Percentiles rank a stretch among this genome's conserved stretches.
Evolutionary conservation across 2,113 vertebrate genomes (phyloP).

Genomic region (Silurus meridionalis): DNA sequence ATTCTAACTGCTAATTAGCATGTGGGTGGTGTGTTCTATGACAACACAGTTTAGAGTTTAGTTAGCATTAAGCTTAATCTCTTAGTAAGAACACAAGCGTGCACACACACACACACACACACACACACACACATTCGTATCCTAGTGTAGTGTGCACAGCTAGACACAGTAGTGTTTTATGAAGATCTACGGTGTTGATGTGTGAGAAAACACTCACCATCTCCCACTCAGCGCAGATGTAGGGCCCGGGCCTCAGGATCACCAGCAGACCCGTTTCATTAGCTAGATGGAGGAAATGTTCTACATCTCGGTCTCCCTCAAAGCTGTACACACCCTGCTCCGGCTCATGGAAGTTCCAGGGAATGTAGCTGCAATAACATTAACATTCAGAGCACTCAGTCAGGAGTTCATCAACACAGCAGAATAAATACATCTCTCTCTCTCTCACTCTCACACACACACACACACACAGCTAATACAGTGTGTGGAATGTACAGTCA

Average conservation of each 20-base stretch:
- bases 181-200: neutral
- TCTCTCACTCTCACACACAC: no score
- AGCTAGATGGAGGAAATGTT: constrained; percentile 85
- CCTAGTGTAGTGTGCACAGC: no score
- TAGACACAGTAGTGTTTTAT: neutral
- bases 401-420: neutral
- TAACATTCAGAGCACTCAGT: neutral
- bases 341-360: constrained; percentile 93
- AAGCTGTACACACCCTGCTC: constrained; percentile 83
- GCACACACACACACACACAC: no score
- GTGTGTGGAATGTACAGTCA: no score
- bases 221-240: constrained; percentile 99
- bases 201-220: constrained; percentile 81
- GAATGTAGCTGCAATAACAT: constrained; percentile 80
- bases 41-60: neutral
- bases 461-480: no score
- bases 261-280: constrained; percentile 85
- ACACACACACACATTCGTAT: neutral
- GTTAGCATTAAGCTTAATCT: neutral
- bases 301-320: constrained; percentile 80
- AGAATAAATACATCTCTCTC: no score
- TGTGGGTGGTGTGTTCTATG: neutral
- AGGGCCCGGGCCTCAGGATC: constrained; percentile 92
- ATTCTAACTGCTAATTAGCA: neutral
- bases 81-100: neutral